These are phyloP conservation scores for Varecia variegata DNA, from an alignment of 2,797 vertebrate genomes.

Conservation along the genomic window DNA sequence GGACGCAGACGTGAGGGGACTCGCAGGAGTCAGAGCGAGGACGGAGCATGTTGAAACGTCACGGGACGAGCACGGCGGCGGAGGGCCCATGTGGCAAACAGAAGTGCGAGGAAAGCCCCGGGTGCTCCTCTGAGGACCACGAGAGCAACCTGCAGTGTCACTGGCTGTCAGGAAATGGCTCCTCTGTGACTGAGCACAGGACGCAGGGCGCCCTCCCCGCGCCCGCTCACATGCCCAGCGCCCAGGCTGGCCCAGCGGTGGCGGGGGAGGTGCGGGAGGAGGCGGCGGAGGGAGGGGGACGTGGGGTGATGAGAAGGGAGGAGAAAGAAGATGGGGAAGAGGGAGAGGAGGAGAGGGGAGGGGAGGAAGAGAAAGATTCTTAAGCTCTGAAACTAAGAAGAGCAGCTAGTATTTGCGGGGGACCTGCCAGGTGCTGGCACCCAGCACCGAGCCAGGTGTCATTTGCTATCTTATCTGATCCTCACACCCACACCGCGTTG, in stretches of 20 bases:
- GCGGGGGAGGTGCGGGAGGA: not conserved
- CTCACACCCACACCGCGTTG: not conserved
- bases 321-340: not conserved
- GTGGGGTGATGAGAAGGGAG: not conserved
- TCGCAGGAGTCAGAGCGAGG: not conserved
- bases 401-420: not conserved
- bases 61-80: fast-evolving
- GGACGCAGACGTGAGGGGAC: not conserved
- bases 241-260: not conserved
- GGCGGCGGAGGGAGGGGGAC: not conserved
- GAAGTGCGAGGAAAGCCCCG: not conserved
- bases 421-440: not conserved
- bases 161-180: not conserved
- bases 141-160: not conserved
- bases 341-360: not conserved
- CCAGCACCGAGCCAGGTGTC: not conserved
- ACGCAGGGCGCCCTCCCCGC: not conserved
- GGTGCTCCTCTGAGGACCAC: not conserved
- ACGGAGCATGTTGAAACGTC: not conserved
- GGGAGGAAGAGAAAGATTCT: not conserved
- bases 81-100: not conserved
- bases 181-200: not conserved
- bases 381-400: not conserved
- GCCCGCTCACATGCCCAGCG: not conserved
- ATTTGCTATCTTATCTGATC: not conserved